Conservation (phyloP, 1,140 invertebrate genomes). For the Pachypeltis micranthus region DNA sequence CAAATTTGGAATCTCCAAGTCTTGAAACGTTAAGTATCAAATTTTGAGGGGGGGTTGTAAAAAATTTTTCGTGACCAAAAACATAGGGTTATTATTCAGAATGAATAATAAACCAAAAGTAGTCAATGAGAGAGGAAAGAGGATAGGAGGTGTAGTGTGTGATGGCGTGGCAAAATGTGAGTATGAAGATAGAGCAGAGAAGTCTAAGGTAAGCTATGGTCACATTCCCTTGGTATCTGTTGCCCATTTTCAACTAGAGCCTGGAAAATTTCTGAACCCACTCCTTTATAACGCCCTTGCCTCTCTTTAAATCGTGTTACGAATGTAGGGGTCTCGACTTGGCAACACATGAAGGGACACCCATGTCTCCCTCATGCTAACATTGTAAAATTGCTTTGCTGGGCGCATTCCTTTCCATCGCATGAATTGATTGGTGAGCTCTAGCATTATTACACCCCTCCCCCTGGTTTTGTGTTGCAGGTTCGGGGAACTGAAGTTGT, state of each 20-base stretch:
- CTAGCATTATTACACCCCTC: not conserved
- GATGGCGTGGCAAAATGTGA: not conserved
- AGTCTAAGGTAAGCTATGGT: not conserved
- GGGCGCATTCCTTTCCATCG: not conserved
- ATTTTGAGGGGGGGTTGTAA: no score
- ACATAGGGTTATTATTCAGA: no score
- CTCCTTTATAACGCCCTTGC: not conserved
- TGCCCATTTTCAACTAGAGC: not conserved
- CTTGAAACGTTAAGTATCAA: no score
- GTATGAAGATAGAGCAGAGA: not conserved
- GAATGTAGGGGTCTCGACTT: not conserved
- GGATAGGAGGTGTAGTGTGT: no score
- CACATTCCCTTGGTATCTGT: not conserved
- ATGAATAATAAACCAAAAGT: no score
- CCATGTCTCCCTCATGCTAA: no score
- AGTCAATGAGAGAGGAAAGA: not conserved
- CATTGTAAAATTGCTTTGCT: not conserved
- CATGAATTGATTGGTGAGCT: not conserved
- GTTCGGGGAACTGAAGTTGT: slow-evolving; percentile 5
- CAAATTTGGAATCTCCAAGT: no score
- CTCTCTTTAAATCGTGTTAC: not conserved
- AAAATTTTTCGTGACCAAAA: no score
- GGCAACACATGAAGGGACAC: no score
- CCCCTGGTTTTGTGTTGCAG: slow-evolving; percentile 12
- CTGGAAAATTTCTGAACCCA: not conserved